A percentile compares a stretch with the other conserved stretches of the same genome.
These are phyloP conservation scores for Coelopa pilipes DNA, from an alignment of 2,888 invertebrate genomes.

Conservation along the genomic window DNA sequence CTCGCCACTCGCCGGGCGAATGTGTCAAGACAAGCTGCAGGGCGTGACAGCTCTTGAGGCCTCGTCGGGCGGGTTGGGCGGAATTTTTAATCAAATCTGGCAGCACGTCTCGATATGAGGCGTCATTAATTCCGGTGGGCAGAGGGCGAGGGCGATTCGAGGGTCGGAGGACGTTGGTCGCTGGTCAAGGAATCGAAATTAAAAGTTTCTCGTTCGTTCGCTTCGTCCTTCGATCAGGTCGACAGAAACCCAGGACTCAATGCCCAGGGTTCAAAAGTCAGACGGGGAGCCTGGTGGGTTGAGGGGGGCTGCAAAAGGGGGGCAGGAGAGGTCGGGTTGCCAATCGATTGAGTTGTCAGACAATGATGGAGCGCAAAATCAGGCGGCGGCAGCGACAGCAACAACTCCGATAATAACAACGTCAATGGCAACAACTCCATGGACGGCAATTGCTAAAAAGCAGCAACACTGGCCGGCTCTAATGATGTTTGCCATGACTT, in stretches of 20 bases:
- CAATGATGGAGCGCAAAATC: conserved; percentile 26
- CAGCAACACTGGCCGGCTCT: conserved; percentile 20
- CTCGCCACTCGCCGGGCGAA: conserved; percentile 17
- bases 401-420: conserved; percentile 17
- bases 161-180: background rate
- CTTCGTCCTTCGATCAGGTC: background rate
- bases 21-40: conserved; percentile 51
- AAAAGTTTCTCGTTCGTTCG: background rate
- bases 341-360: conserved; percentile 34
- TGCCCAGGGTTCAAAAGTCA: conserved; percentile 25
- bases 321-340: background rate
- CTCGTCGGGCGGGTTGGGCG: too few species aligned
- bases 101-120: conserved; percentile 44
- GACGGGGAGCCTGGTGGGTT: background rate
- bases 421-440: too few species aligned
- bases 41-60: conserved; percentile 30
- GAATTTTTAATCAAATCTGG: conserved; percentile 37
- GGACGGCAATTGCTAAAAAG: background rate
- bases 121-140: conserved; percentile 45
- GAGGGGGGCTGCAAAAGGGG: background rate
- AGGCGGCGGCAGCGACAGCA: background rate
- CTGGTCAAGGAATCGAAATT: background rate
- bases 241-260: background rate
- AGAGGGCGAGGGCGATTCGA: background rate
- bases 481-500: conserved; percentile 36